A percentile compares a stretch with the other conserved stretches of the same genome.
phyloP scores from a whole-genome alignment of 2,113 vertebrate species.

The Callithrix jacchus region DNA sequence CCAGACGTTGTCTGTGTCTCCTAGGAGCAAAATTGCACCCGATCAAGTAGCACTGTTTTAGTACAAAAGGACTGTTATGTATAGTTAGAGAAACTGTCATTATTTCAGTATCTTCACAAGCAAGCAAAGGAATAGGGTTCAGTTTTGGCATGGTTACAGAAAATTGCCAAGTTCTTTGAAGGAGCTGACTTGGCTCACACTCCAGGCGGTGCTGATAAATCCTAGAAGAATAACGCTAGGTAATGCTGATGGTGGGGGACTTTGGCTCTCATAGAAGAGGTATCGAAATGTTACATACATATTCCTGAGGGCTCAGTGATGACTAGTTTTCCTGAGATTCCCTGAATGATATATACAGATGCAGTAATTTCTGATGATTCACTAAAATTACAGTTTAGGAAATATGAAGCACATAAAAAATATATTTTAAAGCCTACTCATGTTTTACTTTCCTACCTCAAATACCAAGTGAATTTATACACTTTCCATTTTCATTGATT shows the following conservation, averaged over 20 bases:
- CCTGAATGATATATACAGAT: constrained; percentile 58
- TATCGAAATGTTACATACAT: constrained; percentile 6
- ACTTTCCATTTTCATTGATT: constrained; percentile 63
- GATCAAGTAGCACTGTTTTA: neutral
- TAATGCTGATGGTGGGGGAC: neutral
- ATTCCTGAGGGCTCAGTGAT: constrained; percentile 21
- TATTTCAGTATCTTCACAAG: neutral
- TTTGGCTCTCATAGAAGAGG: neutral
- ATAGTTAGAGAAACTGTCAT: constrained; percentile 6
- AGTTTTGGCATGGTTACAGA: neutral
- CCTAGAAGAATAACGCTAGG: neutral
- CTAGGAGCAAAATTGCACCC: neutral
- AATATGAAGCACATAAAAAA: constrained; percentile 64
- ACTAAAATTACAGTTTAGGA: constrained; percentile 73
- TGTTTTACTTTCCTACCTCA: constrained; percentile 73
- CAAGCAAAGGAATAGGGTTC: neutral
- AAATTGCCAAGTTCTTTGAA: constrained; percentile 1
- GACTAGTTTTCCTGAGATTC: constrained; percentile 61
- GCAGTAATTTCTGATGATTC: constrained; percentile 75
- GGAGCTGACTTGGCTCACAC: neutral
- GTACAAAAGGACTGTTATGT: neutral
- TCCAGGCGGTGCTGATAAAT: neutral
- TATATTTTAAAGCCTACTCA: constrained; percentile 65
- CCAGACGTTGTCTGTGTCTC: neutral
- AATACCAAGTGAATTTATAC: constrained; percentile 68